Percentiles rank a stretch among this genome's conserved stretches.
Conservation (phyloP, 1,140 invertebrate species). For the Ceratoteleas bidentatus region DNA sequence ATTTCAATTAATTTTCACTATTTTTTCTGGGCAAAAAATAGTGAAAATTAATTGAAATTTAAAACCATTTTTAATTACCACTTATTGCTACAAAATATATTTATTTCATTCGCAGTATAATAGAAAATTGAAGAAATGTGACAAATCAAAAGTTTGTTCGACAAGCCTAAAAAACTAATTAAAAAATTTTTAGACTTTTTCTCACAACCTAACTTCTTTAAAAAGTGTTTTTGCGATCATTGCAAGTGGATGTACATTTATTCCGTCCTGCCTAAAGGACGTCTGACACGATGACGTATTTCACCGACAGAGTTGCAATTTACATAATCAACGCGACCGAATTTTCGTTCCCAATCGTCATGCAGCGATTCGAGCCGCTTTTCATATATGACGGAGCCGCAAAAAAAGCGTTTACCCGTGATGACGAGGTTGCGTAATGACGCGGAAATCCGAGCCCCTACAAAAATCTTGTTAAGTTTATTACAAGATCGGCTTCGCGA, state of each 20-base stretch:
- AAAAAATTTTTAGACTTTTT: no score
- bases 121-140: no score
- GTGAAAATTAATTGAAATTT: no score
- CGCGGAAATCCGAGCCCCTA: conserved; percentile 1
- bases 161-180: no score
- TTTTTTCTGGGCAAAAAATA: no score
- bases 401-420: neutral
- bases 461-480: conserved; percentile 12
- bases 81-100: no score
- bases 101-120: no score
- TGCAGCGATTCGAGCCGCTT: neutral
- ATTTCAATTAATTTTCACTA: no score
- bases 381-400: neutral
- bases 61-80: no score
- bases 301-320: neutral
- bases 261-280: neutral
- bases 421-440: neutral
- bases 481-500: neutral
- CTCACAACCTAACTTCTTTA: no score
- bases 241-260: neutral
- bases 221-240: no score
- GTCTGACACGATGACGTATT: neutral
- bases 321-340: conserved; percentile 2
- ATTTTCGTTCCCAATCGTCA: neutral
- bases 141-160: no score